These are phyloP conservation scores for Stichopus horrens DNA, from an alignment of 53 echinoderm and acorn worm species.

Conservation along the genomic window DNA sequence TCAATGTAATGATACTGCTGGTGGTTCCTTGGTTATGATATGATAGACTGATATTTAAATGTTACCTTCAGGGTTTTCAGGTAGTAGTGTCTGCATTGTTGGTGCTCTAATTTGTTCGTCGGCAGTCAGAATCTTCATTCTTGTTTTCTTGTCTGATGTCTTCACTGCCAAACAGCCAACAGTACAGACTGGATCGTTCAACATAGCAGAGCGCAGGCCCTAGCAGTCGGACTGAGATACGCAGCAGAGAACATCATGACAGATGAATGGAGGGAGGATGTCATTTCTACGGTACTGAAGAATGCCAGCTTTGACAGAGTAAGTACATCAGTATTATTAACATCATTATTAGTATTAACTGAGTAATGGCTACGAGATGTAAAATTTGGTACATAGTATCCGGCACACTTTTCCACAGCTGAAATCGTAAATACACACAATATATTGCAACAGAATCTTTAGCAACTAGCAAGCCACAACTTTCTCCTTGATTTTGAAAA, in stretches of 20 bases:
- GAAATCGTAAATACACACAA: too few relatives aligned
- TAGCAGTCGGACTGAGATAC: constrained; percentile 73
- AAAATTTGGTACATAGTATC: too few relatives aligned
- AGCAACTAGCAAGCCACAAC: too few relatives aligned
- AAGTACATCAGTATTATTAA: constrained; percentile 13
- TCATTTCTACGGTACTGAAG: constrained; percentile 60
- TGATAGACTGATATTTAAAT: too few relatives aligned
- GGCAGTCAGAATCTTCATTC: background rate
- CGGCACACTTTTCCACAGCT: too few relatives aligned
- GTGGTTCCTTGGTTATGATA: background rate
- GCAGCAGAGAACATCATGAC: constrained; percentile 70
- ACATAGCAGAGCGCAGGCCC: constrained; percentile 74
- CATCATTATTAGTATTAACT: too few relatives aligned
- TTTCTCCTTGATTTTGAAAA: too few relatives aligned
- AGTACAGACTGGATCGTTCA: constrained; percentile 69
- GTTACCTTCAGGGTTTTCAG: too few relatives aligned
- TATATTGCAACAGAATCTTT: too few relatives aligned
- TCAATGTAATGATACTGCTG: too few relatives aligned
- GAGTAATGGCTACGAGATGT: too few relatives aligned
- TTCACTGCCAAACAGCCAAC: background rate
- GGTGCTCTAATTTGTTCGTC: background rate
- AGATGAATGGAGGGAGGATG: constrained; percentile 34
- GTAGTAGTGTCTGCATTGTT: too few relatives aligned
- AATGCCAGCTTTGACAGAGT: constrained; percentile 85
- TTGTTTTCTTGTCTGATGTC: background rate